Evolutionary conservation across 1,140 invertebrate genomes (phyloP).

Genomic region (Tetragonula clypearis): DNA sequence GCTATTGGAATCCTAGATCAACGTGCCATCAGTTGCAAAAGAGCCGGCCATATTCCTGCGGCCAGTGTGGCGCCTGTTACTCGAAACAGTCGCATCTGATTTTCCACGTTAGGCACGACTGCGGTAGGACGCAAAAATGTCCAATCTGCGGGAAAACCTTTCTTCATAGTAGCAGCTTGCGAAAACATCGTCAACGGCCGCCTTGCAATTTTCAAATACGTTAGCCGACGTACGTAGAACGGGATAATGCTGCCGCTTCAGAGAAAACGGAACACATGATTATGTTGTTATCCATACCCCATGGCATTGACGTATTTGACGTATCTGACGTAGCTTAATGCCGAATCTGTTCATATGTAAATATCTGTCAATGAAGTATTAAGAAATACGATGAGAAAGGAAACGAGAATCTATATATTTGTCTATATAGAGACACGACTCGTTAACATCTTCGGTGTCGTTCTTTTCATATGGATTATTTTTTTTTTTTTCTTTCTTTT

Average conservation of each 20-base stretch:
- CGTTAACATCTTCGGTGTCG: background rate
- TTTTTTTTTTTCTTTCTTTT: background rate
- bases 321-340: background rate
- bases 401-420: background rate
- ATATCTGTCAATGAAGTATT: background rate
- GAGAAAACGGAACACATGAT: background rate
- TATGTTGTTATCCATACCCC: background rate
- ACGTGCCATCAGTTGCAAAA: conserved; percentile 64
- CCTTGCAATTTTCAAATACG: conserved; percentile 52
- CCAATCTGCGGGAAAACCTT: conserved; percentile 79
- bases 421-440: background rate
- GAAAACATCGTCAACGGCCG: conserved; percentile 73
- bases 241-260: no score
- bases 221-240: background rate
- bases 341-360: background rate
- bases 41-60: conserved; percentile 68
- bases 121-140: conserved; percentile 77
- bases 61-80: conserved; percentile 70
- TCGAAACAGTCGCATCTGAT: conserved; percentile 71
- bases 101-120: conserved; percentile 74
- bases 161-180: conserved; percentile 78
- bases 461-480: background rate
- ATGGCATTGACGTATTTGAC: no score
- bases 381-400: background rate
- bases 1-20: conserved; percentile 72